These are phyloP conservation scores for Diachasmimorpha longicaudata DNA, from an alignment of 1,140 invertebrate species.

Conservation along the genomic window DNA sequence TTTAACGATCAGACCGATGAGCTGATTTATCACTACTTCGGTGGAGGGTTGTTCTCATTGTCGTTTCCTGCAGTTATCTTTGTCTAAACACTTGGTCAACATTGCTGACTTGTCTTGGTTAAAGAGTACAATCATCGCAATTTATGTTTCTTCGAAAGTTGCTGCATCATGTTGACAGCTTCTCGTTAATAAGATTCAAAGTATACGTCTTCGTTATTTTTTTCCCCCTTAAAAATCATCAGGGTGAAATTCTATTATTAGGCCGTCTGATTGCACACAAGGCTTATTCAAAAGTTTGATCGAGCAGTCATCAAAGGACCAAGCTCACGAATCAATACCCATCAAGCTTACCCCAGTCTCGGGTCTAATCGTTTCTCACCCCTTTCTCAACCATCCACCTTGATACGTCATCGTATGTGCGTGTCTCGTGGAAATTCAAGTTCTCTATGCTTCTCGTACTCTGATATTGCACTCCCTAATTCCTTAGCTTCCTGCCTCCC, in stretches of 20 bases:
- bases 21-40: not conserved
- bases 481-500: not conserved
- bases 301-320: conserved; percentile 7
- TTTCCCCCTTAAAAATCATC: too few relatives aligned
- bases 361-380: conserved; percentile 24
- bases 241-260: too few relatives aligned
- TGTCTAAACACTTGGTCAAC: not conserved
- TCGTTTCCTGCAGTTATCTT: not conserved
- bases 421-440: not conserved
- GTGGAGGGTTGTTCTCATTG: not conserved
- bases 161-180: not conserved
- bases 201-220: not conserved
- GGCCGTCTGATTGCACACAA: too few relatives aligned
- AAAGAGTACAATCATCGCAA: not conserved
- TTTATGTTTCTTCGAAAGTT: not conserved
- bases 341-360: conserved; percentile 17
- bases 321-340: not conserved
- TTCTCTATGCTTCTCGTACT: not conserved
- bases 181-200: not conserved
- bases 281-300: not conserved
- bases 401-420: conserved; percentile 22
- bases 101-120: not conserved
- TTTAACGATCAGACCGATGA: not conserved
- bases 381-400: not conserved
- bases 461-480: not conserved